phyloP scores from a whole-genome alignment of 2,888 invertebrate species.

The Leucophenga maculata region DNA sequence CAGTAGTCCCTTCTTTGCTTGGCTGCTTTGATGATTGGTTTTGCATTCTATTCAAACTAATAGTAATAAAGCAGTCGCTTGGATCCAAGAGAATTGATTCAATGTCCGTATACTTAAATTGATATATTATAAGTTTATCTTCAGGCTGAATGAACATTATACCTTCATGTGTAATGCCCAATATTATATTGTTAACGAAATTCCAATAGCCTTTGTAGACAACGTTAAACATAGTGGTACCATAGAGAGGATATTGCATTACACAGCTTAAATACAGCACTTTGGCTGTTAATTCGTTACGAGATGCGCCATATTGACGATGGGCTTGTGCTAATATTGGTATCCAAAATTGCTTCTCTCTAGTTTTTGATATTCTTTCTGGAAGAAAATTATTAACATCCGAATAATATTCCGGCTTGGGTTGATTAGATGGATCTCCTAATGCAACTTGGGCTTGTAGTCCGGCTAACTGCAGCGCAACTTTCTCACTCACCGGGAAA shows the following conservation, averaged over 20 bases:
- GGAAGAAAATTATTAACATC: constrained; percentile 93
- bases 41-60: constrained; percentile 81
- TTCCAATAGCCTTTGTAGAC: constrained; percentile 96
- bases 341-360: constrained; percentile 89
- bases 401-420: constrained; percentile 87
- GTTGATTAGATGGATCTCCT: constrained; percentile 83
- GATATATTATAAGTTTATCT: constrained; percentile 92
- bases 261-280: constrained; percentile 94
- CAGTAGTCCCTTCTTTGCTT: constrained; percentile 42
- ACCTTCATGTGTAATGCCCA: constrained; percentile 93
- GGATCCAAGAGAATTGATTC: constrained; percentile 93
- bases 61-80: constrained; percentile 92
- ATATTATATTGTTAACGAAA: constrained; percentile 80
- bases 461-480: constrained; percentile 93
- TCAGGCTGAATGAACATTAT: constrained; percentile 91
- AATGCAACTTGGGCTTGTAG: constrained; percentile 95
- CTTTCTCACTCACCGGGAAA: constrained; percentile 95
- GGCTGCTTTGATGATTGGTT: constrained; percentile 48
- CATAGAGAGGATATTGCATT: constrained; percentile 95
- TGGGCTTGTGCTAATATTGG: constrained; percentile 91
- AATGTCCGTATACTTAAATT: constrained; percentile 91
- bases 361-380: constrained; percentile 83
- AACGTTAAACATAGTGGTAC: constrained; percentile 89
- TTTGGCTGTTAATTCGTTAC: constrained; percentile 92
- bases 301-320: constrained; percentile 91